Base-by-base conservation (phyloP, 2,888 invertebrate genomes). In the Melanophora roralis region DNA sequence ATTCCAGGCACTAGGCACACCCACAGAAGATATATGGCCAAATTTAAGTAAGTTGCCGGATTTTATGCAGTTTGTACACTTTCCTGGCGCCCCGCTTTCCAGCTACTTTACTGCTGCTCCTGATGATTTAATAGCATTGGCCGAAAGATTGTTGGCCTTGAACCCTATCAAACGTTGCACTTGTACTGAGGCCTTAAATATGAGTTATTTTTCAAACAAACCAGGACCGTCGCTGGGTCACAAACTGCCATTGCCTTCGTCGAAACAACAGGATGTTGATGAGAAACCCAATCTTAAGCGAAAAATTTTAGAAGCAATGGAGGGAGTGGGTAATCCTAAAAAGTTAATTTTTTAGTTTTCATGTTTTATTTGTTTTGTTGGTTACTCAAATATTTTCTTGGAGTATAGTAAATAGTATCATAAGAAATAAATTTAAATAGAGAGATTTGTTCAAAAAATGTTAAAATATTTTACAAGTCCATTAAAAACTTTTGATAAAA, bases 41-140 rank as follows among this genome's bases (percentile, higher is more conserved):
- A 94, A 95, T 40, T 91, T 96, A 88, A 93, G 92, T 71, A 92
- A 91, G 68, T 89, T 99, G 55, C 96, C 97, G 12, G 98, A 98
- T 90, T 99, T 94, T 89, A 95, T 99, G 82, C 94, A 96, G 87
- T 98, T 98, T 89, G 98, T 98, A 88, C 92, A 93, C 8, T 95
- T 95, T 84, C 94, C 95, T 0, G 93, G 95, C 0, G 96, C 95
- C 45, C 96, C 96, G 3, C 89, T 99, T 57, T 94, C 95, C 79
- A 94, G 96, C 85, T 98, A 99, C 86, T 99, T 99, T 89, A 97
- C 97, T 51, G 99, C 99, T 1, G 98, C 98, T 1, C 93, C 94
- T 0, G 96, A 98, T 88, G 99, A 99, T 91, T 91, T 98, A 40
- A 90, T 99, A 32, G 93, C 94, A 81, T 91, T 99, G 64, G 91